A percentile compares a stretch with the other conserved stretches of the same genome.
These are phyloP conservation scores for Ostrea edulis DNA, from an alignment of 1,140 invertebrate genomes.

Conservation along the genomic window DNA sequence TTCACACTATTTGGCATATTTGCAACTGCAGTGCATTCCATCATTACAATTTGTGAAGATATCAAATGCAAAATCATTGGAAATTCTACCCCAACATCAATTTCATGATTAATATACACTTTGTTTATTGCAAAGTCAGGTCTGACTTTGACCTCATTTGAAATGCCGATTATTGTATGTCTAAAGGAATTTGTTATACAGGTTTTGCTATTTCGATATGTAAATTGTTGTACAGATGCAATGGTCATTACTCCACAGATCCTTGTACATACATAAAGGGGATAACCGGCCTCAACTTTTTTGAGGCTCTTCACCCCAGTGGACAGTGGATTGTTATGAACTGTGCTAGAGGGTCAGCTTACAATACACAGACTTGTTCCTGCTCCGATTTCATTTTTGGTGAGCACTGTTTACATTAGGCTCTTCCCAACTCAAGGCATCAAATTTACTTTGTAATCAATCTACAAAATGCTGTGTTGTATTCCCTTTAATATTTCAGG, in stretches of 20 bases:
- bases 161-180: too few species aligned
- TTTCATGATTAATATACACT: too few species aligned
- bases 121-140: too few species aligned
- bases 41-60: neutral
- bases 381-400: slow-evolving; percentile 37
- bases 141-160: too few species aligned
- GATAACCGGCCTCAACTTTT: slow-evolving; percentile 23
- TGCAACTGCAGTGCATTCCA: neutral
- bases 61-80: too few species aligned
- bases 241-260: neutral
- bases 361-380: slow-evolving; percentile 13
- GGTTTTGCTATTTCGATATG: too few species aligned
- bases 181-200: too few species aligned
- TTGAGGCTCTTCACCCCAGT: neutral
- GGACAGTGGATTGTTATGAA: slow-evolving; percentile 19
- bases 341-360: slow-evolving; percentile 3
- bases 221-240: too few species aligned
- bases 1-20: too few species aligned
- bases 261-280: slow-evolving; percentile 19
- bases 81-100: neutral
- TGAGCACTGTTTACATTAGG: neutral
- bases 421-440: too few species aligned
- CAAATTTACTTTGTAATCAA: neutral
- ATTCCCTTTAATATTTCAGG: neutral
- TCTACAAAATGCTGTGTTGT: neutral